phyloP scores from a whole-genome alignment of 2,113 vertebrate genomes.

The Pangasianodon gigas region DNA sequence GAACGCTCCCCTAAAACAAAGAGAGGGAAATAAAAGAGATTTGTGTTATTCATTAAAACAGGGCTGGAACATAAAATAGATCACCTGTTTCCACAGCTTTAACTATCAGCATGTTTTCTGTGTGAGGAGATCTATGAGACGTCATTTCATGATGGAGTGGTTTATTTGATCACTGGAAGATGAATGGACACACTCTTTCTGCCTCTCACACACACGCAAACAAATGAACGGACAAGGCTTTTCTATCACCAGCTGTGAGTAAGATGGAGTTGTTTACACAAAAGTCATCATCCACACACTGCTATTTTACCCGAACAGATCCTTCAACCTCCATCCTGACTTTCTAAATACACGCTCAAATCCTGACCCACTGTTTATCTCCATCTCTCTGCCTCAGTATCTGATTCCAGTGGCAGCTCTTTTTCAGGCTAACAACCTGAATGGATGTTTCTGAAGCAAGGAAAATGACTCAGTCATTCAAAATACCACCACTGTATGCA shows the following conservation, averaged over 20 bases:
- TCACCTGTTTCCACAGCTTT: background rate
- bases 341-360: background rate
- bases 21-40: background rate
- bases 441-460: background rate
- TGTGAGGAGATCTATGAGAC: background rate
- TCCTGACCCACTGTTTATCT: background rate
- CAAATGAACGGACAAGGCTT: background rate
- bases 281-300: background rate
- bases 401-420: background rate
- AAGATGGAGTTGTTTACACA: conserved; percentile 15
- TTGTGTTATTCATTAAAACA: background rate
- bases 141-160: background rate
- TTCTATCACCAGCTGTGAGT: background rate
- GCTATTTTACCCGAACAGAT: background rate
- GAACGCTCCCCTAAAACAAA: conserved; percentile 84
- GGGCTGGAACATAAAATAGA: background rate
- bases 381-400: background rate
- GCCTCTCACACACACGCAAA: background rate
- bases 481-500: background rate
- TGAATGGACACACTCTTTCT: background rate
- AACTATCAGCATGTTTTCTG: background rate
- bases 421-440: background rate
- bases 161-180: conserved; percentile 5
- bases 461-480: background rate
- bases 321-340: background rate